Base-by-base conservation (phyloP, 2,113 vertebrate species). In the Coregonus clupeaformis region DNA sequence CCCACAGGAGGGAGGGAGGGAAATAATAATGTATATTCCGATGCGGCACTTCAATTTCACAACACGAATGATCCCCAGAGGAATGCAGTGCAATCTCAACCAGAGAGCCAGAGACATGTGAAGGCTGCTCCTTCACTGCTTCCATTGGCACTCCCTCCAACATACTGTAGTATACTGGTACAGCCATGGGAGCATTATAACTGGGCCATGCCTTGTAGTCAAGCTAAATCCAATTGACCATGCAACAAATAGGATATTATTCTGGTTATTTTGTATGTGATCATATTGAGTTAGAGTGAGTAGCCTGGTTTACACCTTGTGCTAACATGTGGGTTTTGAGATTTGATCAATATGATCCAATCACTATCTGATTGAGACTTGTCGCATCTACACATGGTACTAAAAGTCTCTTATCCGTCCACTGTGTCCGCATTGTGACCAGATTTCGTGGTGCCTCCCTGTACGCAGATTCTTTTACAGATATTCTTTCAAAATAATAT, bases 31-130 rank as follows among this genome's bases (percentile, higher is more conserved):
- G 89, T 79, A 84, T 88, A 91, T 91, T 91, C 87, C 70, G 73
- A 75, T 60, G 69, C 82, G 73, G 82, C 86, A 85, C 90, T 90
- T 87, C 88, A 91, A 91, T 89, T 93, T 89, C 87, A 86, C 86
- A 87, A 89, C 82, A 87, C 86, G 84, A 90, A 92, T 91, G 90
- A 91, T 90, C 88, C 90, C 88, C 67, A 60, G 83, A 89, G 89
- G 88, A 83, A 86, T 69, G 69, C 81, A 47, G 49, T 76, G 85
- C 86, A 90, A 82, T 89, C 85, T 78, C 63, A 67, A 27, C 36
- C 52, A 78, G 42, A 71, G 78, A 80, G 79, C 20, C 69, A 86
- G 83, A 87, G 36, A 42, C 36, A 65, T 65, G 63, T 65, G 25
- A 65, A 29, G 72, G 75, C 77, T 60, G 68, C 79, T 80, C 77